Evolutionary conservation across 2,113 vertebrate species (phyloP).

Genomic region (Psammodynastes pulverulentus): DNA sequence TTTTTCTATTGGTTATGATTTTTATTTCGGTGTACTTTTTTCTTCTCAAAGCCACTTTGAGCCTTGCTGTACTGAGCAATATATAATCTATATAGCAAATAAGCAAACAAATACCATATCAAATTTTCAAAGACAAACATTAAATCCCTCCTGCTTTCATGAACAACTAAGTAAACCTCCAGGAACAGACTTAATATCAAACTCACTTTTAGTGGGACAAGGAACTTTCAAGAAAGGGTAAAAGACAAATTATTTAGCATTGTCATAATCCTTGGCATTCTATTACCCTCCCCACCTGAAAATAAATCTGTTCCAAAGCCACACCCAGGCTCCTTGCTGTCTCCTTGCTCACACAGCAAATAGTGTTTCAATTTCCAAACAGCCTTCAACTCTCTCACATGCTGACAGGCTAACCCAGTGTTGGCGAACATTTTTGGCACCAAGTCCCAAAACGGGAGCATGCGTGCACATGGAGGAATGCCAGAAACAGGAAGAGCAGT

Average conservation of each 20-base stretch:
- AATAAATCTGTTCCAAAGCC: too few relatives aligned
- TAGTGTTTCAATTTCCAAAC: too few relatives aligned
- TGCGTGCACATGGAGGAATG: too few relatives aligned
- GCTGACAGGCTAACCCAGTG: too few relatives aligned
- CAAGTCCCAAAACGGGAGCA: too few relatives aligned
- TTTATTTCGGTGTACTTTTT: neutral
- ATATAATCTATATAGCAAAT: neutral
- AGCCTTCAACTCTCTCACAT: too few relatives aligned
- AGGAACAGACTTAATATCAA: neutral
- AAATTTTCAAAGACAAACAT: neutral
- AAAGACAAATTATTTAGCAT: neutral
- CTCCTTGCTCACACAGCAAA: too few relatives aligned
- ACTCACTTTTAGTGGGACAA: neutral
- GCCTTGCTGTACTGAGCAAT: neutral
- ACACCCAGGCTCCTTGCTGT: too few relatives aligned
- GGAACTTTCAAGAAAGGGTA: neutral
- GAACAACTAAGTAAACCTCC: too few relatives aligned
- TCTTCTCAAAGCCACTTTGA: neutral
- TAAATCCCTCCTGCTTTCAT: neutral
- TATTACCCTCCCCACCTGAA: too few relatives aligned
- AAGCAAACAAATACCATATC: neutral
- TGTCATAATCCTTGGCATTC: neutral
- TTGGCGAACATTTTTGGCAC: too few relatives aligned
- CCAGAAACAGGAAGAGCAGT: too few relatives aligned
- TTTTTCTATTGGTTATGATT: neutral